Percentiles rank a stretch among this genome's conserved stretches.
These are phyloP conservation scores for Hydrozoanthus tunicans DNA, from an alignment of 64 coral and sea anemone genomes.

Conservation along the genomic window DNA sequence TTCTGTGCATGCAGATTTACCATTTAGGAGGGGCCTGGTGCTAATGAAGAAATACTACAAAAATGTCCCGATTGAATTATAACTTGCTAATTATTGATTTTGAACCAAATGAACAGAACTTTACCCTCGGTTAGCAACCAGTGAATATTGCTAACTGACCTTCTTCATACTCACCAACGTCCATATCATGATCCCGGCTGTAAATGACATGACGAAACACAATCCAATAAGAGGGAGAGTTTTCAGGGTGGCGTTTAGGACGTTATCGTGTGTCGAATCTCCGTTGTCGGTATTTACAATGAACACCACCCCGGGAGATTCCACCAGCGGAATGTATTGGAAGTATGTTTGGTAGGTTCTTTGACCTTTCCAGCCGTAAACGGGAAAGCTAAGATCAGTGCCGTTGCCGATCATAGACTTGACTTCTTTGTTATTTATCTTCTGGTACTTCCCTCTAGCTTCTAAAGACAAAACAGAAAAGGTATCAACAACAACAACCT, in stretches of 20 bases:
- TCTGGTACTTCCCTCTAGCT: conserved; percentile 2
- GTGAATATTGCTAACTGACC: not conserved
- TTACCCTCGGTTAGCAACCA: not conserved
- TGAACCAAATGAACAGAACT: not conserved
- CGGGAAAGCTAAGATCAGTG: conserved; percentile 38
- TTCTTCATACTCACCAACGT: not conserved
- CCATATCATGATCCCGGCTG: conserved; percentile 22
- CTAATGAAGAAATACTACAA: no score
- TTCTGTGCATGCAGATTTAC: no score
- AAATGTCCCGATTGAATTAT: no score
- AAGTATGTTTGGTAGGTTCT: conserved; percentile 11
- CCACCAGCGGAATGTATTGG: conserved; percentile 31
- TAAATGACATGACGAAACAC: conserved; percentile 9
- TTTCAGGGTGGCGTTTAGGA: not conserved
- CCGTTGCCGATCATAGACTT: conserved; percentile 39
- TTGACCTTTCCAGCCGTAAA: conserved; percentile 41
- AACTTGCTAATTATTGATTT: not conserved
- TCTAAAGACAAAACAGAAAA: not conserved
- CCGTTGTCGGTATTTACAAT: conserved; percentile 28
- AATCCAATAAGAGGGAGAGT: conserved; percentile 36
- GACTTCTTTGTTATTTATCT: conserved; percentile 19
- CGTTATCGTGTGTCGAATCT: not conserved
- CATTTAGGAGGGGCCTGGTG: no score
- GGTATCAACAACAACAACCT: no score
- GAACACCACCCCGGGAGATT: conserved; percentile 36